A percentile compares a stretch with the other conserved stretches of the same genome.
phyloP scores from a whole-genome alignment of 2,888 invertebrate species.

The Pocota personata region DNA sequence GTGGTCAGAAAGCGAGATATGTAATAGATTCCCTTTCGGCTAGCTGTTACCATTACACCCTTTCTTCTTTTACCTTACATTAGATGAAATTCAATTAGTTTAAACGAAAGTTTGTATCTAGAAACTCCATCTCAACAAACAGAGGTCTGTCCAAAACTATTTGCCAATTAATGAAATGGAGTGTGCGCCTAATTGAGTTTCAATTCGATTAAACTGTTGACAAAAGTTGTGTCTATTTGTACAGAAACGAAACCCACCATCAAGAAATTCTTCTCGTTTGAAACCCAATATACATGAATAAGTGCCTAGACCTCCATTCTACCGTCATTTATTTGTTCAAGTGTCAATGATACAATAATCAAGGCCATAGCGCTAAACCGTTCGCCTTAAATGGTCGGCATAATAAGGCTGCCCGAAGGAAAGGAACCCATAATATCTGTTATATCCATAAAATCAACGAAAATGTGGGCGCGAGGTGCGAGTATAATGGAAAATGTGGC shows the following conservation, averaged over 20 bases:
- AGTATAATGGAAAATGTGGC: constrained; percentile 13
- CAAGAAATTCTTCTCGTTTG: not conserved
- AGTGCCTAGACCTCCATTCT: not conserved
- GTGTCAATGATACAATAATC: constrained; percentile 3
- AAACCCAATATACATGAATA: not conserved
- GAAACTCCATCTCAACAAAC: not conserved
- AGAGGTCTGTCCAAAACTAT: not conserved
- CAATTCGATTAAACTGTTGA: not conserved
- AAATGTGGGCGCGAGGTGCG: constrained; percentile 5
- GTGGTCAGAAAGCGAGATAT: no score
- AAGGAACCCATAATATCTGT: not conserved
- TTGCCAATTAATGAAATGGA: not conserved
- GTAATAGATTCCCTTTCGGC: no score
- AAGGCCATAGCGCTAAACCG: constrained; percentile 18
- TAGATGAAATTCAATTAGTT: no score
- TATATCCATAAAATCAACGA: constrained; percentile 21
- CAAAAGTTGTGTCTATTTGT: not conserved
- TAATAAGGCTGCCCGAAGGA: constrained; percentile 4
- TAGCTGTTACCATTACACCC: no score
- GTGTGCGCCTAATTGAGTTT: not conserved
- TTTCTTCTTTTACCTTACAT: no score
- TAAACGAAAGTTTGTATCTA: not conserved
- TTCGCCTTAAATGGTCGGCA: constrained; percentile 12
- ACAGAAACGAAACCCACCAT: not conserved
- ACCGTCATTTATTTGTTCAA: not conserved